Base-by-base conservation (phyloP, 2,888 invertebrate genomes). In the Dryococelus australis region DNA sequence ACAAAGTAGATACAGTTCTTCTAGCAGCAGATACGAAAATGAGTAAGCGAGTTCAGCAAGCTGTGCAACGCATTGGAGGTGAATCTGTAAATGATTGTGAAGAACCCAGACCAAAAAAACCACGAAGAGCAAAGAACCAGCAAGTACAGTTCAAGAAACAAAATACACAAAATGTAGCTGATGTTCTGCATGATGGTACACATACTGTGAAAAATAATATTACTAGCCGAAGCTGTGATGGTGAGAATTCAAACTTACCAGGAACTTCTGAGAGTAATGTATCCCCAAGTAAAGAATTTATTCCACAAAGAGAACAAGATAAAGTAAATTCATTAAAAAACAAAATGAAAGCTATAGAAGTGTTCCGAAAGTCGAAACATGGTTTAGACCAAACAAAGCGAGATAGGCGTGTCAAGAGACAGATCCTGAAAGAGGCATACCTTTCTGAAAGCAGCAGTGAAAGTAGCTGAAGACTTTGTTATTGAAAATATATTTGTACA, bases 21-120 rank as follows among this genome's bases (percentile, higher is more conserved):
- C 92, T 93, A 87, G 92, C 93, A 0, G 93, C 94, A 26, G 95
- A 95, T 89, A 93, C 94, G 51, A 94, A 94, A 90, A 94, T 97
- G 92, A 98, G 98, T 91, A 97, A 97, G 92, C 93, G 98, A 90
- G 96, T 98, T 0, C 96, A 96, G 92, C 95, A 94, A 26, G 98
- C 98, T 0, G 94, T 98, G 27, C 94, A 95, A 89, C 95, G 93
- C 92, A 94, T 97, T 92, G 95, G 94, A 0, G 92, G 92, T 3
- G 87, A 85, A 27, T 89, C 87, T 16, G 53, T n/a, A 24, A 26
- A 87, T 0, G 90, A 91, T 27, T 89, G 90, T 20, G 88, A 89
- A 16, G 89, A 88, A 20, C 87, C 87, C 27, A 86, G 26, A 24
- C 51, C 86, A 26, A 84, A 88, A 9, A 89, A 87, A 80, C 84